Evolutionary conservation across 2,888 invertebrate species (phyloP), one percentile per base, ranked within the genome.

Genomic region (Opisthograptis luteolata): DNA sequence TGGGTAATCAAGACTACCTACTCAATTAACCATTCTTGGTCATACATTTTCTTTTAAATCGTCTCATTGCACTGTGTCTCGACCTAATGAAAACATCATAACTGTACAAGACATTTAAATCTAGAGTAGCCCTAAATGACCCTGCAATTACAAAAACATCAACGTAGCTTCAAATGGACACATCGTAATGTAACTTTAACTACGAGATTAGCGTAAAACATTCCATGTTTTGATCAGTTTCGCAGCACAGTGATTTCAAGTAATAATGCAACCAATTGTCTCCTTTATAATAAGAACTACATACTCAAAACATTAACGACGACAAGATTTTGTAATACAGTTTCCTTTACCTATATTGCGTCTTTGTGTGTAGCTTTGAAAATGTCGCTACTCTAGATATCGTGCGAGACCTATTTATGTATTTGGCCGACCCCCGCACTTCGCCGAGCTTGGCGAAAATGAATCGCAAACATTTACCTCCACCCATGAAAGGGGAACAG

Each of bases 351-450:
- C 8, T 9, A 2, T 24, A 9, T 2, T 22, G n/a, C 8, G n/a
- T n/a, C 8, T 22, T 32, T 32, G 12, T 13, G 25, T 28, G 46
- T 55, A 64, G 58, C 69, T 68, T 66, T 70, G 70, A 61, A 60
- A 59, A 39, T 58, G 53, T 39, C 46, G 51, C 40, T 60, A 49
- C 30, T 41, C 54, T 64, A 65, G 64, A 70, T 63, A 53, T 49
- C 49, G 70, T 48, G 72, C 73, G 56, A 76, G 77, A 80, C 77
- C 75, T 77, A 84, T 78, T 80, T 81, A 62, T 66, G 65, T 58
- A 66, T 62, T 66, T 60, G 67, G 67, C 62, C 58, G 62, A 62
- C 64, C 67, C 66, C 68, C 66, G 41, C 56, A 48, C 51, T 46
- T 41, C 51, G 44, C 43, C 46, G 53, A 39, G 42, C 58, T 44